Evolutionary conservation across 2,113 vertebrate species (phyloP).

Genomic region (Haliaeetus leucogaster): DNA sequence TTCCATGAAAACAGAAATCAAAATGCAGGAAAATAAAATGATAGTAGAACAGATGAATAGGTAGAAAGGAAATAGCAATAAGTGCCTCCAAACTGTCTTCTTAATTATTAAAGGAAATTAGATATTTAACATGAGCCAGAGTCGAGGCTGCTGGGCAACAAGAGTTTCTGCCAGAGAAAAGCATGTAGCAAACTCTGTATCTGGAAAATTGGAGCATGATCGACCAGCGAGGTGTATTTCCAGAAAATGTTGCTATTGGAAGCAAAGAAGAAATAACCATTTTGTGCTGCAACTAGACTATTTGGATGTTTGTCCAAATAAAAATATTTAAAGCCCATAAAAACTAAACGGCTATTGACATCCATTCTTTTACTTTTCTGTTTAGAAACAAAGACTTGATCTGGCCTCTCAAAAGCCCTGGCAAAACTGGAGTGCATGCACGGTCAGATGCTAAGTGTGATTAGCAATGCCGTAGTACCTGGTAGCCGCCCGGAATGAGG

Average conservation of each 20-base stretch:
- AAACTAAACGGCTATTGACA: not conserved
- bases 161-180: not conserved
- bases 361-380: not conserved
- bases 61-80: not conserved
- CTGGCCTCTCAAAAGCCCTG: not conserved
- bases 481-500: not conserved
- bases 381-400: not conserved
- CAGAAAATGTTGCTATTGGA: not conserved
- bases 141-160: not conserved
- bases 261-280: not conserved
- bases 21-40: not conserved
- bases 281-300: not conserved
- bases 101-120: conserved; percentile 21
- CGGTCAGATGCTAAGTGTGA: not conserved
- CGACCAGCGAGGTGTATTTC: not conserved
- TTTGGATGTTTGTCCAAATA: not conserved
- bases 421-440: not conserved
- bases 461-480: not conserved
- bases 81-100: not conserved
- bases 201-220: not conserved
- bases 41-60: not conserved
- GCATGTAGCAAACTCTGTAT: not conserved
- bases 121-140: not conserved
- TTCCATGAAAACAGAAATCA: not conserved
- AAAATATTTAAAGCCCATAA: not conserved